Evolutionary conservation across 2,888 invertebrate genomes (phyloP).

Genomic region (Epinotia ramella): DNA sequence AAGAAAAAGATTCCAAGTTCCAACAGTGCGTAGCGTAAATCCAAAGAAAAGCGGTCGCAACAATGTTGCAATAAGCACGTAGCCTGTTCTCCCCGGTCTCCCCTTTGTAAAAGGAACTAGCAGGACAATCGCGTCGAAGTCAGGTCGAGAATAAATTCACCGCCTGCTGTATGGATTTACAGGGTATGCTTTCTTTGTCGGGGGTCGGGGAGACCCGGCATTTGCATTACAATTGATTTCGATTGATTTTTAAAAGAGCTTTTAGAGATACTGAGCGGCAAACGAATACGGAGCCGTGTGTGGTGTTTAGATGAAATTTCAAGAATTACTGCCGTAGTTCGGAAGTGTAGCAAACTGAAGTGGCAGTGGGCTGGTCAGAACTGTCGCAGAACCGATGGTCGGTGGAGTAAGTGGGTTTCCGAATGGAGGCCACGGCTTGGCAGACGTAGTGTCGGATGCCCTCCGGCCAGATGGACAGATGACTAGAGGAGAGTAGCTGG

Average conservation of each 20-base stretch:
- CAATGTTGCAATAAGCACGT: neutral
- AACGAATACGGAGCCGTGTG: neutral
- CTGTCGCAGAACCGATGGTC: too few relatives aligned
- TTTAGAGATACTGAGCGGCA: conserved; percentile 11
- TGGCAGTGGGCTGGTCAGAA: too few relatives aligned
- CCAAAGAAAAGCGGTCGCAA: neutral
- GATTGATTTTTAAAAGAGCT: conserved; percentile 28
- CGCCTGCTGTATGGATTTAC: conserved; percentile 35
- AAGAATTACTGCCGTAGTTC: neutral
- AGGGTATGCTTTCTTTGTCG: conserved; percentile 29
- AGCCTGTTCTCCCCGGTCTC: conserved; percentile 23
- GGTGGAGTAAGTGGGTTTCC: too few relatives aligned
- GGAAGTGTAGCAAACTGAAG: too few relatives aligned
- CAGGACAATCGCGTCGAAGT: conserved; percentile 43
- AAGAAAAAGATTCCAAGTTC: too few relatives aligned
- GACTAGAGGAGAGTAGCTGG: too few relatives aligned
- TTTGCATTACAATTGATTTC: conserved; percentile 38
- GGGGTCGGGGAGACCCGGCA: conserved; percentile 7
- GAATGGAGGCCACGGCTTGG: too few relatives aligned
- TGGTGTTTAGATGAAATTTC: neutral
- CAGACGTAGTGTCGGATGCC: too few relatives aligned
- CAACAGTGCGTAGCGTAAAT: too few relatives aligned
- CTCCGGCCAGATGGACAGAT: too few relatives aligned
- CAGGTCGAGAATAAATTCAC: conserved; percentile 41
- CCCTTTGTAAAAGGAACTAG: conserved; percentile 43